Percentiles rank a stretch among this genome's conserved stretches.
Conservation (phyloP, 1,140 invertebrate genomes). For the Formica selysi region DNA sequence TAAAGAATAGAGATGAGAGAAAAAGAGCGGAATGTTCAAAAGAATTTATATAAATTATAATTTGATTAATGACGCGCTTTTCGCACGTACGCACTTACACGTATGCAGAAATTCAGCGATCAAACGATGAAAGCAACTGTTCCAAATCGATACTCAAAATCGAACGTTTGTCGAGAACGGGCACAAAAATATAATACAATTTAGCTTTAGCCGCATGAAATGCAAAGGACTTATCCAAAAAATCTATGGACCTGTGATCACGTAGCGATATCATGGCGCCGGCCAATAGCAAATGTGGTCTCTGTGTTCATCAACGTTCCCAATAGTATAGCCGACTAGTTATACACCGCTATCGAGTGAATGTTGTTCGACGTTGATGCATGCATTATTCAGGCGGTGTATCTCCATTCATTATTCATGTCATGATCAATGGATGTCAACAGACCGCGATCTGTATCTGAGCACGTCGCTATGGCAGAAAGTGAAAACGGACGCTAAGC, state of each 20-base stretch:
- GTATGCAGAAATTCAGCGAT: neutral
- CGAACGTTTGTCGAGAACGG: constrained; percentile 3
- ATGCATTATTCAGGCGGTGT: constrained; percentile 80
- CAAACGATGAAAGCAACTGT: neutral
- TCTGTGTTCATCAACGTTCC: constrained; percentile 69
- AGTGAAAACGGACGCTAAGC: constrained; percentile 69
- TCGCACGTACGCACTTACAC: too few species aligned
- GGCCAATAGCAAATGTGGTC: constrained; percentile 37
- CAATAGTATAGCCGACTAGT: constrained; percentile 56
- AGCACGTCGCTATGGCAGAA: constrained; percentile 67
- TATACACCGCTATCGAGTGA: constrained; percentile 72
- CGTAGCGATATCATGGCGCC: constrained; percentile 40
- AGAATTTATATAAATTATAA: neutral
- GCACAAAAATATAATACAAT: constrained; percentile 4
- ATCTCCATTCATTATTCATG: constrained; percentile 82
- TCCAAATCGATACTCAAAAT: neutral
- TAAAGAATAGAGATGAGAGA: neutral
- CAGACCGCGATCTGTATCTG: constrained; percentile 79
- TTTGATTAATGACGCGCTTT: neutral
- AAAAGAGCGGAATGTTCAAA: neutral
- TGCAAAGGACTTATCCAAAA: neutral
- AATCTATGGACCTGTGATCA: constrained; percentile 28
- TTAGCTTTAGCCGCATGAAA: neutral
- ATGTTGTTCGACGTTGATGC: constrained; percentile 78
- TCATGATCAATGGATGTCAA: constrained; percentile 81